Evolutionary conservation across 2,113 vertebrate species (phyloP).

Genomic region (Dascyllus trimaculatus): DNA sequence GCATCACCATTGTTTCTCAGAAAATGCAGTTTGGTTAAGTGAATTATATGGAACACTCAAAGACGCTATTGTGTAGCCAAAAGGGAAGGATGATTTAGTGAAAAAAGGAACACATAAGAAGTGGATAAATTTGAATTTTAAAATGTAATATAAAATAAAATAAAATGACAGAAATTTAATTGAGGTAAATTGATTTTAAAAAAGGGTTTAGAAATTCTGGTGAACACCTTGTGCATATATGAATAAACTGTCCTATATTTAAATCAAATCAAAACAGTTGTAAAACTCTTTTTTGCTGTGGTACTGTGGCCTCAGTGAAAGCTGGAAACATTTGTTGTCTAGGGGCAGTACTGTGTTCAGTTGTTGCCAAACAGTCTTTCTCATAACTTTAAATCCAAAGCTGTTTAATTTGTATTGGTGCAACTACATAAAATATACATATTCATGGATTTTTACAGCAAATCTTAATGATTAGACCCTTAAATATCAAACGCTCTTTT

Average conservation of each 20-base stretch:
- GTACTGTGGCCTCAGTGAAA: too few species aligned
- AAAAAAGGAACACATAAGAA: too few species aligned
- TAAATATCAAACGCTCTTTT: neutral
- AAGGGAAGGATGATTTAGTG: neutral
- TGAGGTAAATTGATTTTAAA: too few species aligned
- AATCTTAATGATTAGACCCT: too few species aligned
- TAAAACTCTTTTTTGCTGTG: too few species aligned
- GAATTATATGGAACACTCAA: conserved; percentile 23
- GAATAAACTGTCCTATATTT: neutral
- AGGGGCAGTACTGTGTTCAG: too few species aligned
- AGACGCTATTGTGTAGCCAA: conserved; percentile 10
- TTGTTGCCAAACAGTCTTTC: too few species aligned
- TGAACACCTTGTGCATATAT: neutral
- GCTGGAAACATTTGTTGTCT: too few species aligned
- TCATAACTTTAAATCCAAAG: too few species aligned
- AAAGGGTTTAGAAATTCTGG: neutral
- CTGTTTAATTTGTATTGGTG: too few species aligned
- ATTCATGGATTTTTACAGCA: too few species aligned
- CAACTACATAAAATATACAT: too few species aligned
- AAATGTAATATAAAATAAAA: neutral
- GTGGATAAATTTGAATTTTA: neutral
- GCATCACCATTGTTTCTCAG: neutral
- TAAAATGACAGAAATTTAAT: neutral
- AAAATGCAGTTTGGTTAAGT: conserved; percentile 3
- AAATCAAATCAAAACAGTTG: neutral